phyloP scores from a whole-genome alignment of 2,888 invertebrate species.

The Drosophila niveifrons region DNA sequence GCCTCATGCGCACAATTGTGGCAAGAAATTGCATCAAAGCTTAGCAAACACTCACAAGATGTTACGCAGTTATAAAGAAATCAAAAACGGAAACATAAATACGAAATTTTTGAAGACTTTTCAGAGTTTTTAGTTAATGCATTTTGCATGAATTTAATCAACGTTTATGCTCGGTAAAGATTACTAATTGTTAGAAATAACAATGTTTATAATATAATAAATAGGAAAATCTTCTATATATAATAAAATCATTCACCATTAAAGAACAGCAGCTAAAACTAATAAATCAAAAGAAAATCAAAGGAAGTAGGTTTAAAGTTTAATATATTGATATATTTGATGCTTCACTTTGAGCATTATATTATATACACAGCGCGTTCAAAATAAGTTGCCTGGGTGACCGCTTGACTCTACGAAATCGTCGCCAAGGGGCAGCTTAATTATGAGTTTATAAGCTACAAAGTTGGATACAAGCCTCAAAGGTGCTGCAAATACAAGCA shows the following conservation, averaged over 20 bases:
- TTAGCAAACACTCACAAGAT: slow-evolving; percentile 14
- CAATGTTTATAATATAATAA: too few relatives aligned
- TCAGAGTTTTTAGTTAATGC: too few relatives aligned
- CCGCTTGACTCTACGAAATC: slow-evolving; percentile 5
- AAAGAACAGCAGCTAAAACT: too few relatives aligned
- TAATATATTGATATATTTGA: neutral
- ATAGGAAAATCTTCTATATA: too few relatives aligned
- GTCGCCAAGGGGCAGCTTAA: slow-evolving; percentile 54
- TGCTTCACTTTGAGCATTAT: neutral
- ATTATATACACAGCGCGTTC: neutral
- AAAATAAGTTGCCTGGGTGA: neutral
- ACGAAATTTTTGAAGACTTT: neutral
- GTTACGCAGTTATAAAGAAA: slow-evolving; percentile 6
- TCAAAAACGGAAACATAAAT: neutral
- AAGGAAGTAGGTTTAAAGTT: too few relatives aligned
- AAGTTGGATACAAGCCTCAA: slow-evolving; percentile 60
- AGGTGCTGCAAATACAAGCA: slow-evolving; percentile 55
- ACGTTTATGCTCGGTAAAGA: too few relatives aligned
- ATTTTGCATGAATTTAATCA: too few relatives aligned
- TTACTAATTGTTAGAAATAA: too few relatives aligned
- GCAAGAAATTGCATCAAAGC: slow-evolving; percentile 34
- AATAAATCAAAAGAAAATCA: too few relatives aligned
- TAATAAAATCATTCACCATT: too few relatives aligned
- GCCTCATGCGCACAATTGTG: slow-evolving; percentile 27
- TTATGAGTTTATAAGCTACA: slow-evolving; percentile 62